Base-by-base conservation (phyloP, 1,140 invertebrate genomes). In the Bombus polaris region DNA sequence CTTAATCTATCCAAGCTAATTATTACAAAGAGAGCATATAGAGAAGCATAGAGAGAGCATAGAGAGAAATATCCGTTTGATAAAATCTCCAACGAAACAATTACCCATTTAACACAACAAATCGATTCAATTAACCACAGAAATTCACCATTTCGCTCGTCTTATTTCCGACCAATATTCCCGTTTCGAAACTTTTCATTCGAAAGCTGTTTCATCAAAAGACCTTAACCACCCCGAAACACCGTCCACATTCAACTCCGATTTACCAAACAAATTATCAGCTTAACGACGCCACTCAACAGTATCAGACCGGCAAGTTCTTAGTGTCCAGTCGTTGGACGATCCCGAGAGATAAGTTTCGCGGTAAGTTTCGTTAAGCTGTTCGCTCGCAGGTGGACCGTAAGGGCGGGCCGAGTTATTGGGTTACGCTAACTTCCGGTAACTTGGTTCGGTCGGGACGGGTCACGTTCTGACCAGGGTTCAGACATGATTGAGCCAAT, bases 361-460 rank as follows among this genome's bases (percentile, higher is more conserved):
- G 59, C 25, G 59, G 15, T 42, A 77, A 85, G 57, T 85, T 87
- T 80, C 37, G 70, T 79, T 66, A 62, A 84, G 32, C 25, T 47
- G 32, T 83, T 32, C 57, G n/a, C 74, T 53, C 79, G 70, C 57
- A 35, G 78, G 18, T 72, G 35, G 44, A 73, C 39, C 37, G 12
- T 10, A 22, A 9, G 32, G 72, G 13, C 15, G 57, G 37, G 12
- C 10, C 35, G 28, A 72, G 87, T 88, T 91, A 91, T 89, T 85
- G 80, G 84, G 86, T 88, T 88, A 91, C 83, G 83, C 72, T 85
- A 91, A 91, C 88, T 91, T 91, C 53, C 62, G 47, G 35, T 87
- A 87, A 87, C 76, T 85, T 84, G 47, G 75, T 59, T 85, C 82
- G 59, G 71, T 68, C 32, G 35, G 44, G 22, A 70, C 70, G 37